Evolutionary conservation across 2,888 invertebrate species (phyloP), one percentile per base, ranked within the genome.

Genomic region (Drymonia ruficornis): DNA sequence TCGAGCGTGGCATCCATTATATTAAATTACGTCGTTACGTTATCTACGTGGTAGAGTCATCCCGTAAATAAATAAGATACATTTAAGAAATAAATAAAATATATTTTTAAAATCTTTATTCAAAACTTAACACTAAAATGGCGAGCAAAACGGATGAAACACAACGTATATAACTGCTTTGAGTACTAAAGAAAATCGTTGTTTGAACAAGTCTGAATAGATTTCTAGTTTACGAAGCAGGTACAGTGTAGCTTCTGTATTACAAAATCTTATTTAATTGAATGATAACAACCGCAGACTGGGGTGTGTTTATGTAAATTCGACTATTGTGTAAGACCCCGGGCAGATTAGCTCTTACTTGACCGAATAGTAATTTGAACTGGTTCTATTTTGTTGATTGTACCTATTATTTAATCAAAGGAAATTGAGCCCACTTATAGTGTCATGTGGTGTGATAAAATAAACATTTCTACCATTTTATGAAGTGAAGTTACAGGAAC

Each of bases 221-320:
- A 63, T 70, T 67, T 53, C 61, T 53, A 72, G 67, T 67, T 69
- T 62, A 70, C 67, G 66, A 74, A 82, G 75, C 84, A 87, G 23
- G 23, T 2, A 7, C 7, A 86, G 84, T 87, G 84, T 84, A 75
- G 65, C 81, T 80, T 81, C 70, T 70, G 81, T 83, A 85, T 84
- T 79, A 74, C 84, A 78, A 88, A 89, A 89, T 89, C 89, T 88
- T 86, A 87, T 89, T 83, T 91, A 91, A 91, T 91, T 90, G 86
- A 91, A 91, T 87, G 84, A 91, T 89, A 91, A 91, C 86, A 91
- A 81, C 88, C 90, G 81, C 86, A 86, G 91, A 87, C 76, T 84
- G 76, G 74, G 73, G 77, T 78, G 81, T 89, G 87, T 89, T 91
- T 90, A 89, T 89, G 89, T 86, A 86, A 89, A 90, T 91, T 88